phyloP scores from a whole-genome alignment of 2,797 vertebrate genomes.

The Chrosomus eos region DNA sequence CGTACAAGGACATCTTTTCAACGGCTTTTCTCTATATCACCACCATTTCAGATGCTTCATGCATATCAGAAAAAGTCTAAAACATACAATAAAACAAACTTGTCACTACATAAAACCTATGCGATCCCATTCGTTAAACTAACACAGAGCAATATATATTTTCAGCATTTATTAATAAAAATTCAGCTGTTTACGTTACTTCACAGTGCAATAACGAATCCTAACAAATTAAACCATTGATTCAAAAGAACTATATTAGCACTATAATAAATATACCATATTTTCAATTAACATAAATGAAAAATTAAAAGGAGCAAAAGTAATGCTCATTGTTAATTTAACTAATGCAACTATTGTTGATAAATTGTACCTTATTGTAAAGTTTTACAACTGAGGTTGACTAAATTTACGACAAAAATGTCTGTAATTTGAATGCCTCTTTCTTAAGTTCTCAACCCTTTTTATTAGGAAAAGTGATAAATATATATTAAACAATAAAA shows the following conservation, averaged over 20 bases:
- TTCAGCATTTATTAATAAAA: not conserved
- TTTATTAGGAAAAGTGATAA: not conserved
- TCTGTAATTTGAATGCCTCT: not conserved
- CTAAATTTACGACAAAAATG: not conserved
- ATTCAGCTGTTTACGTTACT: not conserved
- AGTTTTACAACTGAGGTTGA: not conserved
- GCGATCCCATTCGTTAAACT: not conserved
- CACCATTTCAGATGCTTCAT: not conserved
- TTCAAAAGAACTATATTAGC: not conserved
- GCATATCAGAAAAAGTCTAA: not conserved
- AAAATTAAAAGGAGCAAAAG: not conserved
- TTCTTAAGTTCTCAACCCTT: not conserved
- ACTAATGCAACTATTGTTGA: not conserved
- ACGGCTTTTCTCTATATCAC: not conserved
- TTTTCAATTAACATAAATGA: not conserved
- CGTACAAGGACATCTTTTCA: slow-evolving; percentile 52
- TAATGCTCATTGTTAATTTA: not conserved
- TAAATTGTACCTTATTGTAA: not conserved
- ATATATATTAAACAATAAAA: not conserved
- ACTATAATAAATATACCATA: not conserved
- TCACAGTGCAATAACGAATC: not conserved
- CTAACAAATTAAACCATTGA: not conserved
- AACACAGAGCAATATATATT: not conserved
- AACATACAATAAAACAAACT: not conserved
- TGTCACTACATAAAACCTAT: not conserved